These are phyloP conservation scores for Drosophila triauraria DNA, from an alignment of 1,140 invertebrate genomes.

Conservation along the genomic window DNA sequence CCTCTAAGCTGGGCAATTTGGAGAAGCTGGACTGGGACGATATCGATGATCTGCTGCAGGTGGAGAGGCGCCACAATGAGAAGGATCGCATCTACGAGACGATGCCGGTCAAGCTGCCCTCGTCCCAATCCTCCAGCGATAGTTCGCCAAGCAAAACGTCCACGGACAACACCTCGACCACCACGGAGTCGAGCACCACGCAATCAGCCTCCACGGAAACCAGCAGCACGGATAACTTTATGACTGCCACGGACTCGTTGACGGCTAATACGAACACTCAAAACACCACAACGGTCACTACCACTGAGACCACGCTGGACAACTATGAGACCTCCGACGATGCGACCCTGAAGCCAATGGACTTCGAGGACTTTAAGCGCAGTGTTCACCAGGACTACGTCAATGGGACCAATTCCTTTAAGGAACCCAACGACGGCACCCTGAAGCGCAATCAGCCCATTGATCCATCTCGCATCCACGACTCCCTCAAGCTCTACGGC, in stretches of 20 bases:
- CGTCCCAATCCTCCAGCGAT: conserved; percentile 84
- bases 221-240: conserved; percentile 75
- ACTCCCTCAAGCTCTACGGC: conserved; percentile 85
- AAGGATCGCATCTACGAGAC: conserved; percentile 90
- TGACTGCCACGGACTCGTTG: conserved; percentile 77
- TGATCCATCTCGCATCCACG: conserved; percentile 85
- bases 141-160: conserved; percentile 75
- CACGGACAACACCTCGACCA: conserved; percentile 61
- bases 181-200: conserved; percentile 51
- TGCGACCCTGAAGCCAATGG: conserved; percentile 81
- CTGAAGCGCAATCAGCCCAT: conserved; percentile 85
- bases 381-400: conserved; percentile 83
- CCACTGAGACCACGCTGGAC: conserved; percentile 70
- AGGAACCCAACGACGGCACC: conserved; percentile 82
- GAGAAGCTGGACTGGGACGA: conserved; percentile 89
- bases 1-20: conserved; percentile 89
- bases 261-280: conserved; percentile 73
- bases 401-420: conserved; percentile 80
- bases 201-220: conserved; percentile 50
- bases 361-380: conserved; percentile 83
- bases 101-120: conserved; percentile 89
- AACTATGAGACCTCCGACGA: conserved; percentile 76
- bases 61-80: conserved; percentile 88
- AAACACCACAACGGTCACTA: conserved; percentile 65
- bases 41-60: conserved; percentile 89